These are phyloP conservation scores for Monochamus saltuarius DNA, from an alignment of 1,140 invertebrate species.

Conservation along the genomic window DNA sequence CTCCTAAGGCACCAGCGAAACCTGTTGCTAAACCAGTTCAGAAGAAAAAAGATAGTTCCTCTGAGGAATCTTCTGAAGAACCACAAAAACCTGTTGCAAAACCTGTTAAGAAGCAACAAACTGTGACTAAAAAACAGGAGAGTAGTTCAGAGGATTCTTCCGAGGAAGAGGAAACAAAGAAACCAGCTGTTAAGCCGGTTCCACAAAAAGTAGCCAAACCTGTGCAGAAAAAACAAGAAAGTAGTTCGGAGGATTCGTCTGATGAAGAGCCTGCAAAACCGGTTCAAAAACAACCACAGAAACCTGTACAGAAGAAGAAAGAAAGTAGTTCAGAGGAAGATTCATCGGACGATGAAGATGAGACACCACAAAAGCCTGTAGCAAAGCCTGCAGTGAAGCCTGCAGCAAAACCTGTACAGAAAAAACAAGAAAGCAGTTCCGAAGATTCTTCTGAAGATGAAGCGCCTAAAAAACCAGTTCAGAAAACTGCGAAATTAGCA, in stretches of 20 bases:
- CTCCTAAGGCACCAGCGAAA: slow-evolving; percentile 17
- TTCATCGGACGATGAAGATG: slow-evolving; percentile 31
- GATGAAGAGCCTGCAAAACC: slow-evolving; percentile 30
- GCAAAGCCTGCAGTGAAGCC: slow-evolving; percentile 35
- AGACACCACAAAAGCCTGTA: slow-evolving; percentile 25
- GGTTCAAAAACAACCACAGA: slow-evolving; percentile 13
- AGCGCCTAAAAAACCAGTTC: slow-evolving; percentile 26
- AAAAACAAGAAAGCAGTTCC: slow-evolving; percentile 22
- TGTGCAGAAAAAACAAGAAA: slow-evolving; percentile 21
- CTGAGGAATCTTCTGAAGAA: slow-evolving; percentile 35
- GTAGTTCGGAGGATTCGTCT: slow-evolving; percentile 27
- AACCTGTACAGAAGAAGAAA: slow-evolving; percentile 21
- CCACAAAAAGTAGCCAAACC: slow-evolving; percentile 30
- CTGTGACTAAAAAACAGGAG: slow-evolving; percentile 10
- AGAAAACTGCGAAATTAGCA: slow-evolving; percentile 4
- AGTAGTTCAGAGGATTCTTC: slow-evolving; percentile 31
- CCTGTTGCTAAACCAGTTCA: slow-evolving; percentile 27
- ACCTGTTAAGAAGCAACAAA: slow-evolving; percentile 18
- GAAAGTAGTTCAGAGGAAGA: slow-evolving; percentile 30
- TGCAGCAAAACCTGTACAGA: slow-evolving; percentile 23
- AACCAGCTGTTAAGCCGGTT: background rate
- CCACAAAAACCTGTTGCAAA: slow-evolving; percentile 16
- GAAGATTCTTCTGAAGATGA: slow-evolving; percentile 32
- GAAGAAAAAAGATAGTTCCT: slow-evolving; percentile 18
- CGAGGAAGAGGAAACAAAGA: slow-evolving; percentile 30